These are phyloP conservation scores for Ophioninae sp. DNA, from an alignment of 2,888 invertebrate species.

Conservation along the genomic window DNA sequence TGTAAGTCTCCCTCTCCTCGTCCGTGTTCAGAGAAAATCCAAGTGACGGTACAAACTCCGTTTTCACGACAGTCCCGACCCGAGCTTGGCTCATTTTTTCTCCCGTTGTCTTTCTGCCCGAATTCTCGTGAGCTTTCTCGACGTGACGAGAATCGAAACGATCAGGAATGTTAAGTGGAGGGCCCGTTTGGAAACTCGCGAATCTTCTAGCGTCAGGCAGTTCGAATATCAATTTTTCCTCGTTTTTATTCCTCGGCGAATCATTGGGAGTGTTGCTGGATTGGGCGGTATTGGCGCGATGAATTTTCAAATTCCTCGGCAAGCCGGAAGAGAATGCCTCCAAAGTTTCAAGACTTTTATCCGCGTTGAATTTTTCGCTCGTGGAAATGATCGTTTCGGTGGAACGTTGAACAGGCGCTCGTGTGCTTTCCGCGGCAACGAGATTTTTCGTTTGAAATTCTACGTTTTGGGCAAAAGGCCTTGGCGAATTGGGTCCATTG, in stretches of 20 bases:
- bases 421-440: not conserved
- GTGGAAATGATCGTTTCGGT: constrained; percentile 7
- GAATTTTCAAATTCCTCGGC: constrained; percentile 37
- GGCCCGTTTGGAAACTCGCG: constrained; percentile 54
- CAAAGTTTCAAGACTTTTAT: constrained; percentile 21
- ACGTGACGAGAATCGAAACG: not conserved
- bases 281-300: constrained; percentile 61
- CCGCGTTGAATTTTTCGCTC: constrained; percentile 16
- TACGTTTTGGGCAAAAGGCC: constrained; percentile 48
- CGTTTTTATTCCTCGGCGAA: constrained; percentile 42
- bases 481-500: constrained; percentile 54
- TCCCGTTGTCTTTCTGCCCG: constrained; percentile 9
- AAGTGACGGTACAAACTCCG: constrained; percentile 79
- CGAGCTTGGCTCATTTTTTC: constrained; percentile 8
- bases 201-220: constrained; percentile 62
- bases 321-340: constrained; percentile 18
- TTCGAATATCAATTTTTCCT: constrained; percentile 55
- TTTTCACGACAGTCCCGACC: constrained; percentile 69
- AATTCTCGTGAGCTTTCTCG: not conserved
- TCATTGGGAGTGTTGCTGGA: constrained; percentile 65
- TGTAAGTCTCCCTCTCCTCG: constrained; percentile 76
- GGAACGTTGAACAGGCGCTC: not conserved
- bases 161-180: not conserved
- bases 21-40: constrained; percentile 78
- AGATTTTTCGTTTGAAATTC: constrained; percentile 25